phyloP scores from a whole-genome alignment of 2,113 vertebrate genomes.

The Alethe diademata region DNA sequence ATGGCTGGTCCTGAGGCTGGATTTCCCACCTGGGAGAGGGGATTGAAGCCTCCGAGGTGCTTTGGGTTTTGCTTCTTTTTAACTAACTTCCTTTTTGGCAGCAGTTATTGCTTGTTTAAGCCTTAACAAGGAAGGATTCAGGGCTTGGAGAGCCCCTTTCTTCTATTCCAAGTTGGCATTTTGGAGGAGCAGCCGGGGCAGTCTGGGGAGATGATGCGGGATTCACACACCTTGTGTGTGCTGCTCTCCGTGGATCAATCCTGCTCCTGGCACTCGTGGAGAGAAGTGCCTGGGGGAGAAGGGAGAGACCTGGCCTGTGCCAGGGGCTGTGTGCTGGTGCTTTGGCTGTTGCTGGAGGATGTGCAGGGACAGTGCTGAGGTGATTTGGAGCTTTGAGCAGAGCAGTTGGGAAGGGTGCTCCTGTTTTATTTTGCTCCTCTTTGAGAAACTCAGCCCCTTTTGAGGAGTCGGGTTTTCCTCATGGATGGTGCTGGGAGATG shows the following conservation, averaged over 20 bases:
- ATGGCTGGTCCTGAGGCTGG: not conserved
- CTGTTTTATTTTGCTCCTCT: not conserved
- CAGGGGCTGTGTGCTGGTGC: not conserved
- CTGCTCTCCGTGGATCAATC: not conserved
- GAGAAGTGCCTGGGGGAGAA: not conserved
- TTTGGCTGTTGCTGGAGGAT: not conserved
- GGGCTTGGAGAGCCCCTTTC: not conserved
- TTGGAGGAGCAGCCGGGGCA: not conserved
- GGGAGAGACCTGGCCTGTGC: not conserved
- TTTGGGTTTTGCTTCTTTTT: conserved; percentile 11
- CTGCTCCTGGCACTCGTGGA: not conserved
- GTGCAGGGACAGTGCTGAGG: not conserved
- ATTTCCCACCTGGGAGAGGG: not conserved
- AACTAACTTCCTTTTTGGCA: conserved; percentile 14
- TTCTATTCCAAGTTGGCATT: not conserved
- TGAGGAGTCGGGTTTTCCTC: not conserved
- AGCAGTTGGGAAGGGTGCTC: not conserved
- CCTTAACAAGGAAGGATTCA: conserved; percentile 5
- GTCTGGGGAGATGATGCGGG: not conserved
- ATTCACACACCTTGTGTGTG: accelerated
- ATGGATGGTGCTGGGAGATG: accelerated
- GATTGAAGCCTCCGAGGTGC: not conserved
- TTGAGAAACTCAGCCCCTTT: accelerated
- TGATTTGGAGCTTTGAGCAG: accelerated
- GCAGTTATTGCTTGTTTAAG: conserved; percentile 10